A percentile compares a stretch with the other conserved stretches of the same genome.
phyloP scores from a whole-genome alignment of 2,113 vertebrate species.

The Poeciliopsis retropinna region DNA sequence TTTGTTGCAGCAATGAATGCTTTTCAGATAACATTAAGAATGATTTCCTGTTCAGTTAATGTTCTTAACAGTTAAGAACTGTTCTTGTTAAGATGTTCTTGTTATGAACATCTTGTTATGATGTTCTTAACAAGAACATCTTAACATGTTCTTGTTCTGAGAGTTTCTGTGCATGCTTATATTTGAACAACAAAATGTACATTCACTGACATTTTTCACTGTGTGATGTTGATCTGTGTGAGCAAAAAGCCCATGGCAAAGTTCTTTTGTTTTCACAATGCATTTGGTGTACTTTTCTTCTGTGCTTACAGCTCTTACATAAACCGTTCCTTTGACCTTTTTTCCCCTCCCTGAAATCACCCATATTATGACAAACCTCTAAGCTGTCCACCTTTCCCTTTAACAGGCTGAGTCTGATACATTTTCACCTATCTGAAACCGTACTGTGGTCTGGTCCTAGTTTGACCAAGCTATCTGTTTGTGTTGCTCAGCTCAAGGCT shows the following conservation, averaged over 20 bases:
- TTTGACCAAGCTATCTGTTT: conserved; percentile 28
- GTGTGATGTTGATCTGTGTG: neutral
- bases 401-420: neutral
- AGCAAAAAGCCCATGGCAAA: conserved; percentile 8
- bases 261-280: conserved; percentile 15
- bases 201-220: neutral
- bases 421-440: neutral
- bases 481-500: conserved; percentile 55
- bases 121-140: too few species aligned
- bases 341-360: neutral
- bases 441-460: neutral
- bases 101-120: too few species aligned
- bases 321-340: conserved; percentile 20
- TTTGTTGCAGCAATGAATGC: too few species aligned
- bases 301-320: conserved; percentile 30
- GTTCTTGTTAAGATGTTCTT: too few species aligned
- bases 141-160: conserved; percentile 31
- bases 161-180: conserved; percentile 7
- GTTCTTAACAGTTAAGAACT: too few species aligned
- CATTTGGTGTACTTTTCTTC: conserved; percentile 2
- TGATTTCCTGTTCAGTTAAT: conserved; percentile 15
- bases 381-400: neutral
- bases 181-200: conserved; percentile 9
- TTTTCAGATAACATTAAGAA: neutral
- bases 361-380: conserved; percentile 1